Evolutionary conservation across 2,797 vertebrate species (phyloP), one percentile per base, ranked within the genome.

Genomic region (Sebastes elongatus): DNA sequence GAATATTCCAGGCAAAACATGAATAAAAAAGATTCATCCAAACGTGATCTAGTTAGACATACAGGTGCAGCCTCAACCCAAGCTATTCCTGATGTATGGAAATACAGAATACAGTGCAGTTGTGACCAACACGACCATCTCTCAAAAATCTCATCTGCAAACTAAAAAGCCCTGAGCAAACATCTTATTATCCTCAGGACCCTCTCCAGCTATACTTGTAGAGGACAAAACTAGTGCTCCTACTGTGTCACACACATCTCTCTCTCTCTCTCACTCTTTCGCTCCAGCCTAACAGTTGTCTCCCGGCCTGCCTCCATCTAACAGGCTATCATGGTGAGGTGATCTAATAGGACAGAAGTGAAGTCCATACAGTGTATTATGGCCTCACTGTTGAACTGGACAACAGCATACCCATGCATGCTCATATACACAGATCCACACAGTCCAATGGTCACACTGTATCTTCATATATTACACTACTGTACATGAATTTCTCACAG

Each of bases 321-420:
- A 86, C 84, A 83, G 81, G 69, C 86, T 82, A 86, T 88, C 92
- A 90, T 23, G 22, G 10, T 90, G 93, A 89, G 82, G 69, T 87
- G 89, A 93, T 93, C 75, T 84, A 87, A 93, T 83, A 82, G 83
- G 92, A 93, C 92, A 93, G 76, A 88, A 87, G 88, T 86, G 79
- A 88, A 84, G 87, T 81, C 86, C 42, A 74, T 81, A 84, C 83
- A 87, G 52, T 87, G 87, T 71, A 85, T 89, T 80, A 77, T 76
- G 82, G 71, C 79, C 74, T 76, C 27, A 67, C 75, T 75, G 82
- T 78, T 82, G 78, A 83, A 86, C 53, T 83, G 71, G 78, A 88
- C 85, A 85, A 78, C 83, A 84, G 59, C 63, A 70, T n/a, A 74
- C 13, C 59, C 81, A 71, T 20, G 61, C 80, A 71, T 30, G 38